Conservation (phyloP, 2,113 vertebrate genomes). For the Polyodon spathula region DNA sequence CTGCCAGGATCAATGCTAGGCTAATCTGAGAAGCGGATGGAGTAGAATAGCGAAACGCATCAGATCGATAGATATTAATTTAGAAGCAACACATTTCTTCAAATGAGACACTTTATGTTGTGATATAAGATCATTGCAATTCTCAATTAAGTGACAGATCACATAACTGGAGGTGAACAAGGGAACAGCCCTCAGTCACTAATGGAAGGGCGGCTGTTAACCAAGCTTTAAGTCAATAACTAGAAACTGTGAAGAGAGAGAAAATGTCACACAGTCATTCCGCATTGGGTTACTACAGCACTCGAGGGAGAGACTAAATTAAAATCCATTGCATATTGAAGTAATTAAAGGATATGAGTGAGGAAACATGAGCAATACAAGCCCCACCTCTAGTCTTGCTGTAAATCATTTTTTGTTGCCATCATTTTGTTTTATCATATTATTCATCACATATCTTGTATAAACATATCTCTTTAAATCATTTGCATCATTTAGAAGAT, state of each 20-base stretch:
- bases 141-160: conserved; percentile 49
- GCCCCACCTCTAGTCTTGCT: no score
- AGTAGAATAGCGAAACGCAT: conserved; percentile 46
- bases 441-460: no score
- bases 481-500: no score
- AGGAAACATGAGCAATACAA: no score
- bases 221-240: conserved; percentile 44
- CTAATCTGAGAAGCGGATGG: conserved; percentile 57
- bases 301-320: no score
- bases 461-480: no score
- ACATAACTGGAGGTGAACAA: conserved; percentile 43
- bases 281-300: conserved; percentile 14
- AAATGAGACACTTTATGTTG: conserved; percentile 57
- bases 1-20: conserved; percentile 57
- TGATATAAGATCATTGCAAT: conserved; percentile 55
- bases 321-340: not conserved
- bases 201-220: conserved; percentile 42
- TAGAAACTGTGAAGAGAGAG: conserved; percentile 36
- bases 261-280: conserved; percentile 46
- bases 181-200: conserved; percentile 33
- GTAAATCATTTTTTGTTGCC: no score
- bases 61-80: conserved; percentile 64
- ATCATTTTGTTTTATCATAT: no score
- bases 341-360: no score
- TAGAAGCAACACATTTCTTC: conserved; percentile 49